These are phyloP conservation scores for Prunella himalayana DNA, from an alignment of 2,113 vertebrate species.

Conservation along the genomic window DNA sequence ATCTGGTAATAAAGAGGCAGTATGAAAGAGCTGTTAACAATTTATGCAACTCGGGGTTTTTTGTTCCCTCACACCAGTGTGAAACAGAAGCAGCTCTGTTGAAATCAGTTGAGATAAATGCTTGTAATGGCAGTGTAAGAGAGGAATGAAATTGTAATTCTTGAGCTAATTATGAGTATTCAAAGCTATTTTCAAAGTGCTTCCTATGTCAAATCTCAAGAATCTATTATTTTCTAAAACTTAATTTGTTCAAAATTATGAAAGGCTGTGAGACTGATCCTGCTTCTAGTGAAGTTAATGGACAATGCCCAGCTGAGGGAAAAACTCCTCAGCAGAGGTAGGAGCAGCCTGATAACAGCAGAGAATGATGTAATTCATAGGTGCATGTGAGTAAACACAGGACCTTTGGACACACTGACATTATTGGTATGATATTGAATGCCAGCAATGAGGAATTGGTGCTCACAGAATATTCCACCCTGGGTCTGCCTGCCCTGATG, in stretches of 20 bases:
- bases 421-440: background rate
- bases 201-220: background rate
- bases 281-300: background rate
- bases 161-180: constrained; percentile 43
- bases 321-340: background rate
- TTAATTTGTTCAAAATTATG: background rate
- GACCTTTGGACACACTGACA: background rate
- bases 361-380: background rate
- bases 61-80: background rate
- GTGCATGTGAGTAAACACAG: background rate
- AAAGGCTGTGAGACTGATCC: background rate
- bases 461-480: background rate
- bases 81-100: background rate
- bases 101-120: constrained; percentile 5
- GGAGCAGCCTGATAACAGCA: background rate
- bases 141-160: background rate
- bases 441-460: background rate
- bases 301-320: background rate
- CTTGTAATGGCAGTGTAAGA: background rate
- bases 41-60: background rate
- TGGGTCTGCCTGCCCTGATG: background rate
- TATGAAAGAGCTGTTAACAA: constrained; percentile 15
- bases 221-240: constrained; percentile 6
- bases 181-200: background rate
- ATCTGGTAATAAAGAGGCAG: constrained; percentile 44